These are phyloP conservation scores for Malthinus flaveolus DNA, from an alignment of 2,888 invertebrate genomes.

Conservation along the genomic window DNA sequence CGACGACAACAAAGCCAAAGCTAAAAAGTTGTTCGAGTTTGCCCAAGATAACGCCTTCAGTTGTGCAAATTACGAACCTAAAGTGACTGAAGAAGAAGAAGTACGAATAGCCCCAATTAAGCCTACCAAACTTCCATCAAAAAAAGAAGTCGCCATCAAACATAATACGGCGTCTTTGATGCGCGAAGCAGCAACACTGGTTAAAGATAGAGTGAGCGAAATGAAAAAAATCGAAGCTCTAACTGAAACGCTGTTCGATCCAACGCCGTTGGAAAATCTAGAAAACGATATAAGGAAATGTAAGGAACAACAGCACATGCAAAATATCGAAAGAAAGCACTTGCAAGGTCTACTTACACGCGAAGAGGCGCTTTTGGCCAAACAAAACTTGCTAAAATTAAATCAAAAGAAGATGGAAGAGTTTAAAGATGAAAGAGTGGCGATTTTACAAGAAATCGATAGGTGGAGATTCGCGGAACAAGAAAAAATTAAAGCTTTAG, in stretches of 20 bases:
- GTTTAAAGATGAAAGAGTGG: slow-evolving; percentile 57
- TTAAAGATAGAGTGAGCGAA: slow-evolving; percentile 57
- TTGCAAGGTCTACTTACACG: slow-evolving; percentile 61
- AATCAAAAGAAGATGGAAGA: slow-evolving; percentile 59
- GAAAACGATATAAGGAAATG: slow-evolving; percentile 56
- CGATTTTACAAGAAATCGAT: slow-evolving; percentile 58
- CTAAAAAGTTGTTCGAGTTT: slow-evolving; percentile 36
- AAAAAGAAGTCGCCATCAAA: slow-evolving; percentile 49
- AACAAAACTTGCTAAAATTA: slow-evolving; percentile 55
- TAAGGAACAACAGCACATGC: slow-evolving; percentile 56
- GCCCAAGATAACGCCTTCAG: slow-evolving; percentile 38
- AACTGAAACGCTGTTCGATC: slow-evolving; percentile 55
- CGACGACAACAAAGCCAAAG: slow-evolving; percentile 38
- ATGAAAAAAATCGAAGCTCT: slow-evolving; percentile 59
- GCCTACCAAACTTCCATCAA: slow-evolving; percentile 22
- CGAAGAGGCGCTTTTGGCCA: slow-evolving; percentile 64
- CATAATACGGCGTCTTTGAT: slow-evolving; percentile 58
- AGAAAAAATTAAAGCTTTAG: slow-evolving; percentile 56
- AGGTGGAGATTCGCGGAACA: slow-evolving; percentile 57
- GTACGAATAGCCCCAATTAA: slow-evolving; percentile 19
- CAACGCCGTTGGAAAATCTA: slow-evolving; percentile 53
- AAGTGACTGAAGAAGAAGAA: slow-evolving; percentile 13
- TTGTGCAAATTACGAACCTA: slow-evolving; percentile 32
- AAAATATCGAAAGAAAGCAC: slow-evolving; percentile 63
- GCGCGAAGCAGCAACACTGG: slow-evolving; percentile 58